A percentile compares a stretch with the other conserved stretches of the same genome.
phyloP scores from a whole-genome alignment of 2,113 vertebrate genomes.

The Seriola rivoliana region DNA sequence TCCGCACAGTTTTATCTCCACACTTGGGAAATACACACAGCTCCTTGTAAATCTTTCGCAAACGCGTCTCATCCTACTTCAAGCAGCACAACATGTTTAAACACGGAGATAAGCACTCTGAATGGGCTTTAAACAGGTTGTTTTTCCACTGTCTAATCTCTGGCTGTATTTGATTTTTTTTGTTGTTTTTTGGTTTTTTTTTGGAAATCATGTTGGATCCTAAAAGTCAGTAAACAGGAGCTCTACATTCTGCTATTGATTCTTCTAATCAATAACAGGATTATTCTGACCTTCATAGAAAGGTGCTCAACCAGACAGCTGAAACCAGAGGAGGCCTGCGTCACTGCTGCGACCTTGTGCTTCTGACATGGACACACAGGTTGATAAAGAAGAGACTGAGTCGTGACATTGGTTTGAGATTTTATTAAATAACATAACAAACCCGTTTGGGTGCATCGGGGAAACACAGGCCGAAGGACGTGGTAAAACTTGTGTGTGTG shows the following conservation, averaged over 20 bases:
- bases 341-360: conserved; percentile 5
- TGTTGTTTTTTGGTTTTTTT: background rate
- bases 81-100: background rate
- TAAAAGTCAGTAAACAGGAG: background rate
- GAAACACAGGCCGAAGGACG: background rate
- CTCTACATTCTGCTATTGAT: background rate
- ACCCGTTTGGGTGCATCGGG: background rate
- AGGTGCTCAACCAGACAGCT: background rate
- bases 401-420: background rate
- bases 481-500: no score
- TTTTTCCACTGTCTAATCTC: background rate
- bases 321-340: background rate
- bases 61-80: background rate
- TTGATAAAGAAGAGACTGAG: background rate
- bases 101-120: background rate
- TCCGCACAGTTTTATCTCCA: conserved; percentile 5
- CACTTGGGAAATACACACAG: background rate
- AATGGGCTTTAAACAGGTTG: background rate
- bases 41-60: background rate
- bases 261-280: conserved; percentile 3
- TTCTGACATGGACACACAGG: background rate
- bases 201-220: background rate
- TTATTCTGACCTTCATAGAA: conserved; percentile 1
- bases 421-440: background rate
- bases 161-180: background rate